Evolutionary conservation across 2,888 invertebrate genomes (phyloP), one percentile per base, ranked within the genome.

Genomic region (Strigamia transsilvanica): DNA sequence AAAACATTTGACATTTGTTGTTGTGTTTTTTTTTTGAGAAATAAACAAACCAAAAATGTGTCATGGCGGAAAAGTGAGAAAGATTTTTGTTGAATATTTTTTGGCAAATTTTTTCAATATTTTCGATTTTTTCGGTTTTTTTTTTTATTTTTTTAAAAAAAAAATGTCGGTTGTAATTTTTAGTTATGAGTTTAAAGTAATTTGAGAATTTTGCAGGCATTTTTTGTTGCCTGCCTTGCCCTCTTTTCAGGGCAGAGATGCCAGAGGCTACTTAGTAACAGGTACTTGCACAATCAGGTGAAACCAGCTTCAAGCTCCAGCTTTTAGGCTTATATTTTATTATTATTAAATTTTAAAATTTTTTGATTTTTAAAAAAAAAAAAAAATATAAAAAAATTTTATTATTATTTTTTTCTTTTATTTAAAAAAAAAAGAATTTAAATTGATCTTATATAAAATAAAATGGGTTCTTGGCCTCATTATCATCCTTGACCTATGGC

Each of bases 161-260:
- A 66, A 12, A 66, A 66, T 12, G 10, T n/a, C 12, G n/a, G 66
- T 66, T 66, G 10, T 73, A 32, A 15, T 73, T 73, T 73, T 73
- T 32, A 27, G 23, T 73, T 73, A 27, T 73, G 23, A 27, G 23
- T 73, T 73, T 73, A 27, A 27, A 27, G 23, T 73, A 27, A 27
- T 32, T 73, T 73, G 27, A 27, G 23, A 23, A 27, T 73, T 9
- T 9, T n/a, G 32, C 13, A 23, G 18, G 18, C 61, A 21, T 18
- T 61, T 73, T 73, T 73, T 27, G 73, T 73, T 73, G 73, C 73
- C 73, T 73, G 73, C 73, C 73, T 73, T 73, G 73, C 73, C 73
- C 73, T 32, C 73, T 23, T 73, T 73, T 73, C 73, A 73, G 73
- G 73, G 46, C 46, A 46, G 46, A 46, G 46, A 46, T 46, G 73